These are phyloP conservation scores for Gymnosoma rotundatum DNA, from an alignment of 2,888 invertebrate genomes.

Conservation along the genomic window DNA sequence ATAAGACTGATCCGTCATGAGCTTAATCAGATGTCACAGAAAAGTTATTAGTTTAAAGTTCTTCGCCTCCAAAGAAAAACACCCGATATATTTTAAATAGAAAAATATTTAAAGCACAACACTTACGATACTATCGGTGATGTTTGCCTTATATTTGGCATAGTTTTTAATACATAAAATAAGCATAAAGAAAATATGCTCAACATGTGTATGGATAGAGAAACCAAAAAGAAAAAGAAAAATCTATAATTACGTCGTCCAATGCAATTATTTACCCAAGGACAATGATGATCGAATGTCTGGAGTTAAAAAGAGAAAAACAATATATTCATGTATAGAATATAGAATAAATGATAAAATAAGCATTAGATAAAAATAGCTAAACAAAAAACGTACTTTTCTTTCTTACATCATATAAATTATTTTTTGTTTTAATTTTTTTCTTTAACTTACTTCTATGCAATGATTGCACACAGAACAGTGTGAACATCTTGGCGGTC, in stretches of 20 bases:
- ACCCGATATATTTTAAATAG: neutral
- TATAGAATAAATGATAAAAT: constrained; percentile 8
- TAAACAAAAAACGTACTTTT: neutral
- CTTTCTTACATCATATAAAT: neutral
- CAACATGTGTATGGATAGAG: constrained; percentile 98
- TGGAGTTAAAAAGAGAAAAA: constrained; percentile 82
- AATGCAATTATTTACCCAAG: constrained; percentile 98
- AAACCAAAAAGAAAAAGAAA: constrained; percentile 99
- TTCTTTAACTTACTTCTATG: constrained; percentile 90
- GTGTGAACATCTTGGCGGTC: constrained; percentile 99
- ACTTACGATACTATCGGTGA: constrained; percentile 94
- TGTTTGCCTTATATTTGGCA: constrained; percentile 90
- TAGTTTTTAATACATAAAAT: constrained; percentile 94
- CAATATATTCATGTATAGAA: neutral
- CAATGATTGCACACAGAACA: constrained; percentile 99
- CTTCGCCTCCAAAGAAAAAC: neutral
- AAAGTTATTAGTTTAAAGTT: neutral
- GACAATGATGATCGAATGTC: constrained; percentile 99
- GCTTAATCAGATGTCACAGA: too few relatives aligned
- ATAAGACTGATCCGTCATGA: too few relatives aligned
- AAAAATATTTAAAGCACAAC: constrained; percentile 81
- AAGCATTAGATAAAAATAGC: neutral
- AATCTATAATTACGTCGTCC: constrained; percentile 98
- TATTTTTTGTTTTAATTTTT: neutral
- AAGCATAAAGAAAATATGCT: constrained; percentile 97